Evolutionary conservation across 2,888 invertebrate genomes (phyloP).

Genomic region (Eurois occulta): DNA sequence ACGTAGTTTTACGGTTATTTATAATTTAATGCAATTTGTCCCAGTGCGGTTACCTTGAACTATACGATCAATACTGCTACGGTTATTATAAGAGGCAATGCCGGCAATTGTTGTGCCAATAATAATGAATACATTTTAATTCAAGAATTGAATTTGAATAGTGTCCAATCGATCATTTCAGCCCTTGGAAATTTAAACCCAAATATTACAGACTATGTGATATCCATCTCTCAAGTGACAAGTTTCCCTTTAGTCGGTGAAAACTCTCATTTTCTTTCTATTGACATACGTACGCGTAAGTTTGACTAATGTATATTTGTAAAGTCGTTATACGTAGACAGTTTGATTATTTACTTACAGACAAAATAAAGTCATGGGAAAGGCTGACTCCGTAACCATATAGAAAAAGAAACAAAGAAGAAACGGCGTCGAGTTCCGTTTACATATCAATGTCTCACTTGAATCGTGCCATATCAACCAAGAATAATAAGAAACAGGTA

Average conservation of each 20-base stretch:
- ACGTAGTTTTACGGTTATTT: conserved; percentile 1
- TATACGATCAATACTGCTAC: conserved; percentile 35
- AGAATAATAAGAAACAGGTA: conserved; percentile 11
- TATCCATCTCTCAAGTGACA: no score
- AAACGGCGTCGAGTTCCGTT: neutral
- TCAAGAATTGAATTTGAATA: neutral
- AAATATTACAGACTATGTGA: neutral
- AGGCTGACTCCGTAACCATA: neutral
- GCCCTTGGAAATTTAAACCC: neutral
- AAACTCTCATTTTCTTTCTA: neutral
- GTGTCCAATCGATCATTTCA: conserved; percentile 1
- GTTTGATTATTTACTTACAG: neutral
- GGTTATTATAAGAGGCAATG: conserved; percentile 5
- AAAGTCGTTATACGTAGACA: neutral
- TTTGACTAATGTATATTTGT: neutral
- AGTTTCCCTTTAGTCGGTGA: neutral
- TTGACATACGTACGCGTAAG: neutral
- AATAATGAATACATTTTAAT: conserved; percentile 20
- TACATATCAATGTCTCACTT: conserved; percentile 22
- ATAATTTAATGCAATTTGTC: conserved; percentile 18
- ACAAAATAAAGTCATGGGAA: neutral
- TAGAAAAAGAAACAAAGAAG: neutral
- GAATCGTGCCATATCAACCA: neutral
- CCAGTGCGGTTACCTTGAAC: conserved; percentile 35
- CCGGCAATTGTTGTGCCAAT: conserved; percentile 17